A percentile compares a stretch with the other conserved stretches of the same genome.
Evolutionary conservation across 2,888 invertebrate genomes (phyloP).

Genomic region (Trichopria drosophilae): DNA sequence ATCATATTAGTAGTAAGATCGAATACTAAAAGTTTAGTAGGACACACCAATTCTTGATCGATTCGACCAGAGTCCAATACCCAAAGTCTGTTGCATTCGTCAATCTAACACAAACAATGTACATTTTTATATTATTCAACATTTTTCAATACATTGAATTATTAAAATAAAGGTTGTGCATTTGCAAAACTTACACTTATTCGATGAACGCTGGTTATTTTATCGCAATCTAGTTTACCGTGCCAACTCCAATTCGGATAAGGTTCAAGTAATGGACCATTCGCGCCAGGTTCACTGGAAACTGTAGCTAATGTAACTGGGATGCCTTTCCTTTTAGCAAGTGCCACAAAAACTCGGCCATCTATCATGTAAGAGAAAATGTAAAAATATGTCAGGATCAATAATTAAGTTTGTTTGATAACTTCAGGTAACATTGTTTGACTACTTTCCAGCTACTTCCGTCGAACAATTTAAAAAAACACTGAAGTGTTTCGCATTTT

Average conservation of each 20-base stretch:
- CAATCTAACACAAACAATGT: constrained; percentile 68
- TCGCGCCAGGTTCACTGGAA: constrained; percentile 46
- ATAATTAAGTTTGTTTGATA: too few species aligned
- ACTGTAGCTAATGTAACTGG: constrained; percentile 71
- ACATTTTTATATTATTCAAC: too few species aligned
- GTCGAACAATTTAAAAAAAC: too few species aligned
- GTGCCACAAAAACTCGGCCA: constrained; percentile 65
- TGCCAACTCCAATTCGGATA: constrained; percentile 69
- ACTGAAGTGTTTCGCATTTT: too few species aligned
- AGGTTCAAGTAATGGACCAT: constrained; percentile 61
- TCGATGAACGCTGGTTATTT: constrained; percentile 73
- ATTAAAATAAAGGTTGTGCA: too few species aligned
- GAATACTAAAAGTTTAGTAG: constrained; percentile 73
- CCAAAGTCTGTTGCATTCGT: constrained; percentile 71
- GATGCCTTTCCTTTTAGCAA: constrained; percentile 66
- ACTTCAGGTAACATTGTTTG: too few species aligned
- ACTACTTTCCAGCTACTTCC: too few species aligned
- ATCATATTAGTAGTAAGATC: constrained; percentile 62
- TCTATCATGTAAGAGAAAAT: constrained; percentile 19
- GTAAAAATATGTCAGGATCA: too few species aligned
- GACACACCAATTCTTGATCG: constrained; percentile 64
- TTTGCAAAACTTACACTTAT: constrained; percentile 69
- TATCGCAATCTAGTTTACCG: constrained; percentile 65
- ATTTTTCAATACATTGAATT: too few species aligned
- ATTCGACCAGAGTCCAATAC: constrained; percentile 70